Evolutionary conservation across 2,888 invertebrate genomes (phyloP).

Genomic region (Schrankia costaestrigalis): DNA sequence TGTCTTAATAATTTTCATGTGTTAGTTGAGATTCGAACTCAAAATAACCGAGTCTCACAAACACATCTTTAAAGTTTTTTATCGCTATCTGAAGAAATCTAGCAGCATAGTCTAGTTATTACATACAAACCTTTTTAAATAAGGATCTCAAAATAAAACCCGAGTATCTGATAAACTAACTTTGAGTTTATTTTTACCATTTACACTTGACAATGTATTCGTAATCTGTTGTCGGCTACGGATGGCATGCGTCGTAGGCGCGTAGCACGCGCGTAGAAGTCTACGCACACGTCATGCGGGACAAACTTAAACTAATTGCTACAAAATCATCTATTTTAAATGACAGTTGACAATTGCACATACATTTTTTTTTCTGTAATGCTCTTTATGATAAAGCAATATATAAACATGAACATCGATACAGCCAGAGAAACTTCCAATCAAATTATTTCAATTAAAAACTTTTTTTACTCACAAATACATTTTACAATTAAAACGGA

Average conservation of each 20-base stretch:
- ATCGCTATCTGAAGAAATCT: too few relatives aligned
- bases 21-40: too few relatives aligned
- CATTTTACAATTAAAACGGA: constrained; percentile 17
- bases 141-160: constrained; percentile 64
- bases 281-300: constrained; percentile 61
- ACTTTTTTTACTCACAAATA: constrained; percentile 6
- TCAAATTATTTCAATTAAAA: constrained; percentile 15
- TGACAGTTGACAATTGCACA: constrained; percentile 28
- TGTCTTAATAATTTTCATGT: too few relatives aligned
- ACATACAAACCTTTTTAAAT: constrained; percentile 6
- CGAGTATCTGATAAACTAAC: constrained; percentile 80
- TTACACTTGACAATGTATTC: constrained; percentile 82
- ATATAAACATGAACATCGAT: constrained; percentile 26
- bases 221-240: constrained; percentile 79
- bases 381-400: constrained; percentile 23
- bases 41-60: too few relatives aligned
- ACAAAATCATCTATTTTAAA: constrained; percentile 40
- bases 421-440: constrained; percentile 25
- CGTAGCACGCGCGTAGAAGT: constrained; percentile 69
- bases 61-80: too few relatives aligned
- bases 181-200: constrained; percentile 83
- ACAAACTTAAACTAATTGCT: constrained; percentile 50
- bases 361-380: constrained; percentile 5
- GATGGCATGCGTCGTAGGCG: constrained; percentile 65
- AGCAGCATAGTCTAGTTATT: too few relatives aligned